Base-by-base conservation (phyloP, 2,797 vertebrate genomes). In the Amblyraja radiata region DNA sequence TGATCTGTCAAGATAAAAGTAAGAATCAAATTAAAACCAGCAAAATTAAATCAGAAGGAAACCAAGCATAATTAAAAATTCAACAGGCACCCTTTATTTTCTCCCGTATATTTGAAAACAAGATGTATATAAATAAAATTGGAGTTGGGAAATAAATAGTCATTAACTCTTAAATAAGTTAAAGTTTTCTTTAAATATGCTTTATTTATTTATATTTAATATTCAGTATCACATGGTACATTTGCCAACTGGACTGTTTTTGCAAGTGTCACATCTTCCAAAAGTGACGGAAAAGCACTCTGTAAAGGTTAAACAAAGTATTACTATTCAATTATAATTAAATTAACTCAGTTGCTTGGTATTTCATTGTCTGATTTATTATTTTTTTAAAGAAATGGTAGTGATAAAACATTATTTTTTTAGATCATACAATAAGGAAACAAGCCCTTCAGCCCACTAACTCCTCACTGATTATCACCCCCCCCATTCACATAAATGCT, bases 1-100 rank as follows among this genome's bases (percentile, higher is more conserved):
- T 74, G 90, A 92, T 92, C 90, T 92, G 90, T 92, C 90, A 92
- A 92, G 46, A 92, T 39, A 92, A 92, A 92, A 63, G 36, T 18
- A 88, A 28, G 90, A 46, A n/a, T 71, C 39, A 71, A 92, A 92
- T 92, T 92, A 92, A 76, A 58, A 92, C 36, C 46, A 28, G 90
- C 63, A 68, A 88, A 92, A 46, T 92, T 28, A 54, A 14, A 76
- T 54, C 39, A 92, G n/a, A 90, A 71, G 23, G 71, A 76, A 74
- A 58, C 5, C 39, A 92, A 73, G 68, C 90, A 74, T 58, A 76
- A 73, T 76, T 21, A 65, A 88, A 88, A 36, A 36, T 18, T 68
- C 63, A 16, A 63, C 61, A 13, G n/a, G 58, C 28, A 61, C 10
- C 10, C 46, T 84, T 25, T 63, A 25, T 58, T 63, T 63, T 28